These are phyloP conservation scores for Denticeps clupeoides DNA, from an alignment of 2,797 vertebrate species.

Conservation along the genomic window DNA sequence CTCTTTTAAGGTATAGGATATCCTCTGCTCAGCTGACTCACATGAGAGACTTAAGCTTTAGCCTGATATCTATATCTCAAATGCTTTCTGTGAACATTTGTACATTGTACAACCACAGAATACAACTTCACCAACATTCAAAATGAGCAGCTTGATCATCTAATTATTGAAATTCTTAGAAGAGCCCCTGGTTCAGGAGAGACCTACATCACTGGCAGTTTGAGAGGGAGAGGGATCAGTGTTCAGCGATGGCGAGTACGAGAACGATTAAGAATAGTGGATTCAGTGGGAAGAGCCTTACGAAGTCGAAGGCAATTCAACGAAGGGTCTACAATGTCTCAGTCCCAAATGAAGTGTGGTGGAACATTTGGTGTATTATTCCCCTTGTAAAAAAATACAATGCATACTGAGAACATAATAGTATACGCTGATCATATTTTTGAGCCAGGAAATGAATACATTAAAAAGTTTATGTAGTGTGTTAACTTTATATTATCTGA, in stretches of 20 bases:
- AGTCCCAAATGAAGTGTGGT: constrained; percentile 10
- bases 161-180: neutral
- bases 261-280: neutral
- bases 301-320: constrained; percentile 6
- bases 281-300: constrained; percentile 7
- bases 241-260: neutral
- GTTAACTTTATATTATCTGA: too few species aligned
- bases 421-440: too few species aligned
- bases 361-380: too few species aligned
- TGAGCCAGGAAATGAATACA: too few species aligned
- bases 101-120: constrained; percentile 15
- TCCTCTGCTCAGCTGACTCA: neutral
- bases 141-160: constrained; percentile 3
- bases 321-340: constrained; percentile 6
- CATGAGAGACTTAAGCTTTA: constrained; percentile 10
- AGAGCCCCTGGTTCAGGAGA: neutral
- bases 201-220: constrained; percentile 6
- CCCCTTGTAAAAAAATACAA: too few species aligned
- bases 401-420: too few species aligned
- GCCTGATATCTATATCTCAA: constrained; percentile 11
- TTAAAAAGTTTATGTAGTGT: too few species aligned
- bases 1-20: constrained; percentile 1
- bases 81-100: constrained; percentile 14
- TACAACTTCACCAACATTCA: constrained; percentile 4
- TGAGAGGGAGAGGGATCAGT: constrained; percentile 1